Percentiles rank a stretch among this genome's conserved stretches.
Conservation (phyloP, 1,140 invertebrate genomes). For the Holotrichia oblita region DNA sequence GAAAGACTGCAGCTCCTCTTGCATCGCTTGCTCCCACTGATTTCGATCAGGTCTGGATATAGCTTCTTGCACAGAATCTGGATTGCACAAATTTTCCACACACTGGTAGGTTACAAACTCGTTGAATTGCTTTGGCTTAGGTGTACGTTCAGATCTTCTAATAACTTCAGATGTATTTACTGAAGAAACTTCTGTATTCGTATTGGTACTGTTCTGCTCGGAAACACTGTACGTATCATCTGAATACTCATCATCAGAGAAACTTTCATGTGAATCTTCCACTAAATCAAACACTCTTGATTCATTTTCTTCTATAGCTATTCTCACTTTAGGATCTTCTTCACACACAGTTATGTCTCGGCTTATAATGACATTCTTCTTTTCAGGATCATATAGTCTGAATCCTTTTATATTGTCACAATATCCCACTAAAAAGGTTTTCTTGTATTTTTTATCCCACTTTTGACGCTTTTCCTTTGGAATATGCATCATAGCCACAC, state of each 20-base stretch:
- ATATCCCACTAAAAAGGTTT: constrained; percentile 61
- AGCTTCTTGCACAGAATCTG: constrained; percentile 22
- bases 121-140: constrained; percentile 46
- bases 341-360: constrained; percentile 56
- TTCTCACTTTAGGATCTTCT: constrained; percentile 42
- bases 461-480: constrained; percentile 59
- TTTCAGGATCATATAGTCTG: constrained; percentile 52
- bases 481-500: constrained; percentile 57
- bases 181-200: too few relatives aligned
- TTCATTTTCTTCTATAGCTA: too few relatives aligned
- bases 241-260: too few relatives aligned
- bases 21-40: constrained; percentile 14
- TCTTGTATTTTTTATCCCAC: constrained; percentile 57
- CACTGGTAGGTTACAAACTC: constrained; percentile 46
- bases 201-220: too few relatives aligned
- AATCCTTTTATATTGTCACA: constrained; percentile 57
- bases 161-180: not conserved
- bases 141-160: constrained; percentile 43
- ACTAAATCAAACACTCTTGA: too few relatives aligned
- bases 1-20: constrained; percentile 19
- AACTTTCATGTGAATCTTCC: too few relatives aligned
- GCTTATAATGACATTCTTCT: constrained; percentile 49
- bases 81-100: not conserved
- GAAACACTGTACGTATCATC: too few relatives aligned
- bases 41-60: constrained; percentile 19